A percentile compares a stretch with the other conserved stretches of the same genome.
Conservation (phyloP, 2,113 vertebrate species). For the Aplodontia rufa region DNA sequence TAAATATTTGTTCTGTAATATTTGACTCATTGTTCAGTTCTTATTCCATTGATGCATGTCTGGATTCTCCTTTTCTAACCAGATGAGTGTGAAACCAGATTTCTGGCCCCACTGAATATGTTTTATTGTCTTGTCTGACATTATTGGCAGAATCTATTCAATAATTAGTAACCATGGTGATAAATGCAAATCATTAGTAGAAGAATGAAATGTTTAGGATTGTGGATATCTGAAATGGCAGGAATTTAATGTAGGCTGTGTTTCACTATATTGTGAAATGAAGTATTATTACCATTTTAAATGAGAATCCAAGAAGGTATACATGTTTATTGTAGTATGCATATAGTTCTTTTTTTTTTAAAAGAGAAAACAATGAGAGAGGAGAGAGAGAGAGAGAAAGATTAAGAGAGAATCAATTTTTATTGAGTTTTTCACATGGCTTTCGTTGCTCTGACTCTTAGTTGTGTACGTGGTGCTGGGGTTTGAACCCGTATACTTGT, state of each 20-base stretch:
- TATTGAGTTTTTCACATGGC: too few relatives aligned
- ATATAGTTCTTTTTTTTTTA: too few relatives aligned
- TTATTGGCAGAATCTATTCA: neutral
- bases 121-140: neutral
- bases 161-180: neutral
- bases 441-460: too few relatives aligned
- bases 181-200: neutral
- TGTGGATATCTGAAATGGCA: neutral
- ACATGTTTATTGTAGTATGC: neutral
- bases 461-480: too few relatives aligned
- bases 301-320: neutral
- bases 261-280: neutral
- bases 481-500: too few relatives aligned
- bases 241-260: neutral
- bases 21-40: neutral
- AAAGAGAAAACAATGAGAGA: too few relatives aligned
- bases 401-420: too few relatives aligned
- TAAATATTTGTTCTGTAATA: neutral
- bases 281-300: neutral
- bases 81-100: neutral
- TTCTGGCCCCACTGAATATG: neutral
- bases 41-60: neutral
- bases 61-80: neutral
- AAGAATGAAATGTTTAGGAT: neutral
- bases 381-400: too few relatives aligned